Base-by-base conservation (phyloP, 2,113 vertebrate species). In the Spheniscus mendiculus region DNA sequence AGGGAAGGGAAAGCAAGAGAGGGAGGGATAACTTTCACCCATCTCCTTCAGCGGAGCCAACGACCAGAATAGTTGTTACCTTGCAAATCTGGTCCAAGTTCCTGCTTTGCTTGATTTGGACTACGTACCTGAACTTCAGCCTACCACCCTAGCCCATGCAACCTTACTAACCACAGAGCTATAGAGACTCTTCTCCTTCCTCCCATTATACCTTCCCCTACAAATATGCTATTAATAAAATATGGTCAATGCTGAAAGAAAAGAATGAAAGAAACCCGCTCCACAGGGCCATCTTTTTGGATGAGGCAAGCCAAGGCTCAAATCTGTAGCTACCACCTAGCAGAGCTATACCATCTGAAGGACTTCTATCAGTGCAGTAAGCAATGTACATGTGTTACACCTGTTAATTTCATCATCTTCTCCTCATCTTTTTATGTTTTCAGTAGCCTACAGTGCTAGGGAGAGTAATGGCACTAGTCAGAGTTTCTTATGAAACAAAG, bases 121-220 rank as follows among this genome's bases (percentile, higher is more conserved):
- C 87, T 96, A 38, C 29, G 63, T 25, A 88, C 95, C 82, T 88
- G 83, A 90, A 86, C 84, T 93, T 95, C 85, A 87, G 66, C 53
- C 66, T 79, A 15, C 40, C 42, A 40, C 61, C 53, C 49, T 83
- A 69, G 53, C 36, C 65, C 17, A 5, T 25, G 52, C 69, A 76
- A 50, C 65, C 61, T 82, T 49, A 36, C 38, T 55, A 82, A 76
- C 56, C 65, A 61, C 7, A 17, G 62, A 29, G 44, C 42, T 63
- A 7, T 4, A 63, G 56, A 30, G 17, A 69, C 26, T 44, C 69
- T 73, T 74, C 47, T 45, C 49, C 36, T 79, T 84, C 73, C 34
- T 82, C 32, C n/a, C 42, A 12, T 36, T 84, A 34, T 18, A 71
- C 29, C 42, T 66, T 55, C n/a, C 25, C 10, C 47, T 84, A 32